phyloP scores from a whole-genome alignment of 2,888 invertebrate genomes.

The Synergus laeviventris region DNA sequence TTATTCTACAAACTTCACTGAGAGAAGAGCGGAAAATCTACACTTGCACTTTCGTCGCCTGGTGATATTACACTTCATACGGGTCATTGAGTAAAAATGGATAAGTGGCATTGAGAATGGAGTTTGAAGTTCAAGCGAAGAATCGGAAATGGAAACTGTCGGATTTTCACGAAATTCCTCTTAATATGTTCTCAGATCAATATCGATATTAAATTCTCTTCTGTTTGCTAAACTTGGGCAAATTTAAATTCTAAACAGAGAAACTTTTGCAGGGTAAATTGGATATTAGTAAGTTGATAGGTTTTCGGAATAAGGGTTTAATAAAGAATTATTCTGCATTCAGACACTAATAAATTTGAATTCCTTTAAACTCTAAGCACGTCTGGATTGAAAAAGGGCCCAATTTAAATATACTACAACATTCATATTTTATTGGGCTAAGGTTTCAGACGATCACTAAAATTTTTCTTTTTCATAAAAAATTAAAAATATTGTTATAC shows the following conservation, averaged over 20 bases:
- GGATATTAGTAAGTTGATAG: background rate
- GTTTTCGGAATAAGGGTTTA: background rate
- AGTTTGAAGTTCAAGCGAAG: constrained; percentile 35
- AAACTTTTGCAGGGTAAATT: constrained; percentile 14
- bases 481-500: no score
- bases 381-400: no score
- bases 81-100: constrained; percentile 37
- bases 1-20: constrained; percentile 31
- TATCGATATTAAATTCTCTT: constrained; percentile 25
- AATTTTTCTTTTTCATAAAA: no score
- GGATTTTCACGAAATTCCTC: constrained; percentile 31
- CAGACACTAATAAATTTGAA: background rate
- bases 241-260: constrained; percentile 12
- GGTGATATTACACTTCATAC: constrained; percentile 28
- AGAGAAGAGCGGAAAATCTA: background rate
- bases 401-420: no score
- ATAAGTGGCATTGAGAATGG: constrained; percentile 34
- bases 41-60: constrained; percentile 28
- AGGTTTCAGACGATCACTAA: no score
- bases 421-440: no score
- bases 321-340: background rate
- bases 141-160: constrained; percentile 38
- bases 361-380: no score
- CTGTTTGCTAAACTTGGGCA: constrained; percentile 7
- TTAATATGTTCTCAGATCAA: constrained; percentile 25